Evolutionary conservation across 1,140 invertebrate species (phyloP), one percentile per base, ranked within the genome.

Genomic region (Drosophila ananassae): DNA sequence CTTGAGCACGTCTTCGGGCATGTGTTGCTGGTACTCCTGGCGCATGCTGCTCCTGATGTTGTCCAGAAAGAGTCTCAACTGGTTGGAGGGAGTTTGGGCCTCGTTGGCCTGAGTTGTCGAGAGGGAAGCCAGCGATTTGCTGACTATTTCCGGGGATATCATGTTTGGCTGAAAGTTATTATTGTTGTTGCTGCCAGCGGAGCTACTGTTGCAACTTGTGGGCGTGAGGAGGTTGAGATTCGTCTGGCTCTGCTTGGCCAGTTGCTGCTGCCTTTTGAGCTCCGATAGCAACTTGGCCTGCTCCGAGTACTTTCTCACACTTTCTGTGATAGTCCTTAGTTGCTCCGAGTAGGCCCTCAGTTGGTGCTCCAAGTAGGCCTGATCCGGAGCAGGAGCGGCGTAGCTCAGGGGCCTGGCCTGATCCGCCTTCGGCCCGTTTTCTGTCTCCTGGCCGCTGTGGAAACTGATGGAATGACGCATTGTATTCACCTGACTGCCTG

Each of bases 21-120:
- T 91, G 25, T 89, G 85, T 28, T 90, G 80, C 52, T 90, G 89
- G 58, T 91, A 89, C 54, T 92, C 91, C 61, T 81, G 75, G n/a
- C 91, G 73, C 90, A 92, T 92, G 53, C 90, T 90, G 59, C 89
- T 92, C 13, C 91, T 59, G 30, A 92, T 92, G 66, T 90, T 92
- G 48, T 92, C 91, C 59, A 92, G 71, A 47, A 92, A 92, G 1
- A 91, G 53, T 13, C 83, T 67, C 60, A 92, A 25, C 50, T 92
- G 91, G 46, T 87, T 84, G 0, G 91, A 92, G 8, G 91, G 90
- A 12, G 90, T 91, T 39, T 91, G 90, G 6, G 87, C 73, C 58
- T 91, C 81, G 7, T 55, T 64, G 54, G 53, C 72, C 47, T 30
- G 75, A 13, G 32, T 77, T 46, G 69, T 58, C 7, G 82, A 79